Base-by-base conservation (phyloP, 2,888 invertebrate genomes). In the Dasypogon diadema region DNA sequence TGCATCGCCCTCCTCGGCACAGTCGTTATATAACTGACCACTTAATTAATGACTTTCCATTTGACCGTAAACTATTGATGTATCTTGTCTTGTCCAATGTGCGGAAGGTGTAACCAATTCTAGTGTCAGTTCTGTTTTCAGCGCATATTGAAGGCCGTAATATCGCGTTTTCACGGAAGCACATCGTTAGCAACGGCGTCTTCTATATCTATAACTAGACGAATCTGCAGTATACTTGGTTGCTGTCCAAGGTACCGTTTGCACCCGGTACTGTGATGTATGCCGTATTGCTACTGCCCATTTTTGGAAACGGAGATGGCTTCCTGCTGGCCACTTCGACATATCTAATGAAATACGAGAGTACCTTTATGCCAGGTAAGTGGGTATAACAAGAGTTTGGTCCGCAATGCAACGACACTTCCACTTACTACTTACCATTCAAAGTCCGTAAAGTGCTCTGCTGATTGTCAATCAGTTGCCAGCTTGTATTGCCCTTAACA, bases 31-130 rank as follows among this genome's bases (percentile, higher is more conserved):
- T 70, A 51, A 54, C 70, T 54, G 70, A 70, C 54, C 70, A 70
- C 70, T 70, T 70, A 70, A 70, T 70, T 70, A 70, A 70, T 70
- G 70, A 70, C 34, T 70, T 70, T 70, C 54, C 54, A 70, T 70
- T 70, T 34, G 30, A 21, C 16, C 70, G 30, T 70, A 51, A 70
- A 54, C 70, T 51, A 70, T 51, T 51, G 70, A 54, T 37, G 54
- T 46, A 65, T 65, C 48, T 68, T 24, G 21, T 14, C 54, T 12
- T 30, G 70, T 70, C 26, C 48, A 26, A 4, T 14, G 54, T 10
- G 14, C 54, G 14, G 30, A 54, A 70, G 70, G 51, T 30, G 70
- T 54, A 54, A 34, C 70, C 54, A 70, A 70, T 70, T 54, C 30
- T 30, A 34, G 21, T 70, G 70, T 70, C 70, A 30, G 34, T 12